Conservation (phyloP, 2,797 vertebrate species). For the Rhynchonycteris naso region DNA sequence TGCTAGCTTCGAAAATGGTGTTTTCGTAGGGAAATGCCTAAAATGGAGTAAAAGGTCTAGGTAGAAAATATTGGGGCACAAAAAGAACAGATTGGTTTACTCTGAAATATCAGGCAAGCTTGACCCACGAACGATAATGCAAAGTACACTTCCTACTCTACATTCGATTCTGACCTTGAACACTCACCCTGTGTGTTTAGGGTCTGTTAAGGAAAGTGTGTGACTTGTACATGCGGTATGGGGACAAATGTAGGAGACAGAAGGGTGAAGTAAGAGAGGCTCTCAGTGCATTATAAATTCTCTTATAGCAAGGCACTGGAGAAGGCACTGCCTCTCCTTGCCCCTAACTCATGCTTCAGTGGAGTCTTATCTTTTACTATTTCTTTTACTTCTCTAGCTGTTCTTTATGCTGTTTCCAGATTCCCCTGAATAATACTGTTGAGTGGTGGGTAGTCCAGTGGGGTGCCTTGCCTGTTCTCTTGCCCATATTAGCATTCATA, state of each 20-base stretch:
- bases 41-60: neutral
- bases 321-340: rapidly evolving
- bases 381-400: neutral
- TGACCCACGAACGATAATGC: neutral
- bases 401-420: neutral
- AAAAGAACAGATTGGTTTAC: neutral
- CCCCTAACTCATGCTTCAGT: neutral
- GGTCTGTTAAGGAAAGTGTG: neutral
- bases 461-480: neutral
- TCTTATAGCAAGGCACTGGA: rapidly evolving
- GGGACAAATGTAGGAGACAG: neutral
- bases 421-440: neutral
- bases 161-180: neutral
- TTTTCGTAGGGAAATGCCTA: slow-evolving; percentile 2
- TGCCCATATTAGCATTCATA: neutral
- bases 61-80: neutral
- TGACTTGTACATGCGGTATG: neutral
- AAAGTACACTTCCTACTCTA: neutral
- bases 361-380: neutral
- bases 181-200: neutral
- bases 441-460: neutral
- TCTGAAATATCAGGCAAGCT: neutral
- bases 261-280: neutral
- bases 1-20: neutral
- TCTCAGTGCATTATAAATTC: neutral